Evolutionary conservation across 2,113 vertebrate species (phyloP).

Genomic region (Colaptes auratus): DNA sequence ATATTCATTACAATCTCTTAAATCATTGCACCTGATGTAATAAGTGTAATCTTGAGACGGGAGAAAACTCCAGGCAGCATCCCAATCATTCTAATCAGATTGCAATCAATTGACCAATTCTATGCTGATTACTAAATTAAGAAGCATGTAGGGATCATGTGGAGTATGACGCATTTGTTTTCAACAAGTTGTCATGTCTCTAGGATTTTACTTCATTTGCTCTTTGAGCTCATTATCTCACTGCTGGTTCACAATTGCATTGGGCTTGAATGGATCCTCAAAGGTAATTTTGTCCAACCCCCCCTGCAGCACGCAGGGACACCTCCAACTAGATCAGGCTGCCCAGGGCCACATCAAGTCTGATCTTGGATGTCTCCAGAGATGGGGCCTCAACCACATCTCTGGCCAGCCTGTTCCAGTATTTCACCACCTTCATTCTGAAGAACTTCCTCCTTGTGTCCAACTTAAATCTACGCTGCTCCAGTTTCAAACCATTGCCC

Average conservation of each 20-base stretch:
- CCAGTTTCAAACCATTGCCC: too few species aligned
- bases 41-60: background rate
- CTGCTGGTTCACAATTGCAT: background rate
- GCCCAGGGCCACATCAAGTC: too few species aligned
- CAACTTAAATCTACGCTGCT: too few species aligned
- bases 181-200: background rate
- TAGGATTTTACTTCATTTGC: background rate
- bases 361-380: too few species aligned
- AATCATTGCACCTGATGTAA: background rate
- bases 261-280: too few species aligned
- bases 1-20: background rate
- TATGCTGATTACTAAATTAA: background rate
- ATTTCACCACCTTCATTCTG: too few species aligned
- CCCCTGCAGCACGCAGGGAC: too few species aligned
- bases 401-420: too few species aligned
- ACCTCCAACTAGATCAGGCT: too few species aligned
- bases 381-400: too few species aligned
- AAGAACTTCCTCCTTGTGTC: too few species aligned
- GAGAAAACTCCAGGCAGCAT: background rate
- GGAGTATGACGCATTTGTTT: background rate
- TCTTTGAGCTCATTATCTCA: background rate
- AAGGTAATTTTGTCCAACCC: too few species aligned
- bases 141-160: background rate
- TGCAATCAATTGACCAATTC: background rate
- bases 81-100: background rate